A percentile compares a stretch with the other conserved stretches of the same genome.
These are phyloP conservation scores for Enteromius radiatus DNA, from an alignment of 2,797 vertebrate genomes.

Conservation along the genomic window DNA sequence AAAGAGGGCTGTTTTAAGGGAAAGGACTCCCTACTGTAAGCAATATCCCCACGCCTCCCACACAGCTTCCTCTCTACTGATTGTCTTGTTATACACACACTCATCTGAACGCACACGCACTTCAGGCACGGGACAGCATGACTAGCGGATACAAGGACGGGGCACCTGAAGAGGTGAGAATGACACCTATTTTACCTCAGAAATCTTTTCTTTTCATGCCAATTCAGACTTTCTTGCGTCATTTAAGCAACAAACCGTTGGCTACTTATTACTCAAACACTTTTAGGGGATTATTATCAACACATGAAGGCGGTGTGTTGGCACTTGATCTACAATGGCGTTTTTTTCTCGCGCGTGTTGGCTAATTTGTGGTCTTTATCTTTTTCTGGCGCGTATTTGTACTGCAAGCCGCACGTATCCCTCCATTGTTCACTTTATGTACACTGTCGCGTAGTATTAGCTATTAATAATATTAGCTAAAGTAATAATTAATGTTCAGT, in stretches of 20 bases:
- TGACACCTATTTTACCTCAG: constrained; percentile 25
- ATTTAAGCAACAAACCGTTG: background rate
- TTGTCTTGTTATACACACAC: constrained; percentile 67
- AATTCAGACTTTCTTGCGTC: background rate
- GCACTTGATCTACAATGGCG: constrained; percentile 16
- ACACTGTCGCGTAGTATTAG: background rate
- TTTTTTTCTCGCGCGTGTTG: background rate
- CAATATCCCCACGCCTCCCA: constrained; percentile 77
- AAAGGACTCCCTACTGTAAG: constrained; percentile 56
- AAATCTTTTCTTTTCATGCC: background rate
- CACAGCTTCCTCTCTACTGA: constrained; percentile 74
- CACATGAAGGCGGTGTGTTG: constrained; percentile 15
- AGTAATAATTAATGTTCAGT: background rate
- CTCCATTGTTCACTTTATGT: constrained; percentile 44
- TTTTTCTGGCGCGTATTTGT: constrained; percentile 56
- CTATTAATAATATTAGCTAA: background rate
- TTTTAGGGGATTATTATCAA: background rate
- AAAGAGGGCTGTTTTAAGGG: constrained; percentile 34
- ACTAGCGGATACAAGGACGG: constrained; percentile 90
- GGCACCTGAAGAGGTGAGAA: constrained; percentile 89
- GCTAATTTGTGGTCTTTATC: constrained; percentile 38
- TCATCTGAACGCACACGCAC: constrained; percentile 69
- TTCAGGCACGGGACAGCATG: constrained; percentile 82
- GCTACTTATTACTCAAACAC: background rate
- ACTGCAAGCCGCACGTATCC: constrained; percentile 1